A percentile compares a stretch with the other conserved stretches of the same genome.
Evolutionary conservation across 2,888 invertebrate species (phyloP).

Genomic region (Blastobasis lacticolella): DNA sequence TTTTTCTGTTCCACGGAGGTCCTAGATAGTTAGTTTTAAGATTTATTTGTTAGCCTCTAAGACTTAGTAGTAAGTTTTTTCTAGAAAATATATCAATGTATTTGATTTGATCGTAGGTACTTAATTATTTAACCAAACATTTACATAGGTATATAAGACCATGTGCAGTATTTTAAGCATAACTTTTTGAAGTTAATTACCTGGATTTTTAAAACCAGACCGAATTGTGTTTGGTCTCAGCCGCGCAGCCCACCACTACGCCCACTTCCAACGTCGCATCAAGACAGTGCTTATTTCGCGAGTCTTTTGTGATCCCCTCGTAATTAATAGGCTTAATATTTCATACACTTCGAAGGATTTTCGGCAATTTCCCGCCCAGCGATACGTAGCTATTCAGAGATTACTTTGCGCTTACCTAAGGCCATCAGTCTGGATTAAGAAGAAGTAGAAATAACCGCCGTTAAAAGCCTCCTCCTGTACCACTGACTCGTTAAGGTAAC

Average conservation of each 20-base stretch:
- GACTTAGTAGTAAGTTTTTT: too few relatives aligned
- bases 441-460: conserved; percentile 28
- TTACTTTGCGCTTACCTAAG: conserved; percentile 31
- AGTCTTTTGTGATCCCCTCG: conserved; percentile 47
- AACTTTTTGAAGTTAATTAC: too few relatives aligned
- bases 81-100: too few relatives aligned
- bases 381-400: conserved; percentile 34
- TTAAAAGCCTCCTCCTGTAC: conserved; percentile 39
- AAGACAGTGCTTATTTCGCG: conserved; percentile 41
- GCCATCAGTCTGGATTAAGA: conserved; percentile 44
- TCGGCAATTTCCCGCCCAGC: conserved; percentile 44
- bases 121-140: too few relatives aligned
- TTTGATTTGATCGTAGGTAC: too few relatives aligned
- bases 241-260: conserved; percentile 10
- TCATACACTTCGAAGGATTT: conserved; percentile 53
- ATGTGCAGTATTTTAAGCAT: too few relatives aligned
- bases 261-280: conserved; percentile 18
- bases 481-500: conserved; percentile 31
- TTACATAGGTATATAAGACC: too few relatives aligned
- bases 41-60: too few relatives aligned
- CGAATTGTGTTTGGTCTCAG: too few relatives aligned
- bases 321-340: conserved; percentile 64
- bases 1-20: too few relatives aligned
- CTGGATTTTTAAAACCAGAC: too few relatives aligned
- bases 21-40: too few relatives aligned